Conservation (phyloP, 2,797 vertebrate species). For the Odontamblyopus rebecca region DNA sequence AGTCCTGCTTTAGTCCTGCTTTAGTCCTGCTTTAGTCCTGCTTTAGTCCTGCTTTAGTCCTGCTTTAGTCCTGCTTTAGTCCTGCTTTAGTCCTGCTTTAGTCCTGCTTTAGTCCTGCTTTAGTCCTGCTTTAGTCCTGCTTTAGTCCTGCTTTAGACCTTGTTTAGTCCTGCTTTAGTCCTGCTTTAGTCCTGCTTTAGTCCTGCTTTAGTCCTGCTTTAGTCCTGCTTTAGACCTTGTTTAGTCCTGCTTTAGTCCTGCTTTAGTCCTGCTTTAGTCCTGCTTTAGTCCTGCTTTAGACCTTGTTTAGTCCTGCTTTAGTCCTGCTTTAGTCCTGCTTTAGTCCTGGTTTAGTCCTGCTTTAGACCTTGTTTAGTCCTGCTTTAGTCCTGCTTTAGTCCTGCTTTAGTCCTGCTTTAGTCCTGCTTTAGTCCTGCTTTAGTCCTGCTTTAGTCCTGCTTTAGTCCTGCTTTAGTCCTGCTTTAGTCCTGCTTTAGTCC, state of each 20-base stretch:
- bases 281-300: too few relatives aligned
- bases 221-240: too few relatives aligned
- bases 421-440: not conserved
- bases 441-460: not conserved
- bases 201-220: too few relatives aligned
- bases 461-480: not conserved
- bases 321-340: too few relatives aligned
- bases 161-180: not conserved
- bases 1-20: not conserved
- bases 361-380: too few relatives aligned
- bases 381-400: not conserved
- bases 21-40: not conserved
- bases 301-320: too few relatives aligned
- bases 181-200: not conserved
- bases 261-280: too few relatives aligned
- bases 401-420: not conserved
- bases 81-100: not conserved
- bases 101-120: not conserved
- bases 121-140: not conserved
- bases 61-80: not conserved
- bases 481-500: not conserved
- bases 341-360: too few relatives aligned
- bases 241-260: too few relatives aligned
- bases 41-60: not conserved
- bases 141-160: not conserved